These are phyloP conservation scores for Rosalia funebris DNA, from an alignment of 2,888 invertebrate species.

Conservation along the genomic window DNA sequence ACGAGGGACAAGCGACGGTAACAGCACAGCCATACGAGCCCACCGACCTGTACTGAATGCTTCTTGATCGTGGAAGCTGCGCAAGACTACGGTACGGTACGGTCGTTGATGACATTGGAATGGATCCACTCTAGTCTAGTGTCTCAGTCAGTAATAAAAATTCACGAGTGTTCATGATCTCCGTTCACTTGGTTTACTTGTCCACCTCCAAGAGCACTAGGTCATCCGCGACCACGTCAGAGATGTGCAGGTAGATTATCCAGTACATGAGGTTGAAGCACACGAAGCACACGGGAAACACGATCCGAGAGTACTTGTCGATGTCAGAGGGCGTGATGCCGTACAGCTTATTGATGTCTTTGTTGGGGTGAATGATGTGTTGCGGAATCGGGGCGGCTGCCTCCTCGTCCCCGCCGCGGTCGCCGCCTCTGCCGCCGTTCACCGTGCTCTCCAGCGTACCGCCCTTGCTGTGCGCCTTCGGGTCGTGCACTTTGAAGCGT, in stretches of 20 bases:
- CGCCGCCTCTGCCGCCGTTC: conserved; percentile 79
- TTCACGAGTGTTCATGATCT: conserved; percentile 52
- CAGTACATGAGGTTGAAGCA: conserved; percentile 99
- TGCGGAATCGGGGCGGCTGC: conserved; percentile 75
- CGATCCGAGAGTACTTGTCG: conserved; percentile 98
- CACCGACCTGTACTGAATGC: conserved; percentile 13
- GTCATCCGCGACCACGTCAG: conserved; percentile 94
- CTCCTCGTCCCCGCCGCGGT: conserved; percentile 73
- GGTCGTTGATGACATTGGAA: conserved; percentile 30
- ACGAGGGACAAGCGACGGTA: background rate
- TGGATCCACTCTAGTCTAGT: conserved; percentile 46
- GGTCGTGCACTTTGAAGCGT: conserved; percentile 94
- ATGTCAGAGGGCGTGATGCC: conserved; percentile 97
- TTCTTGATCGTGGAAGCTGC: conserved; percentile 31
- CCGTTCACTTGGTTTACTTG: conserved; percentile 64
- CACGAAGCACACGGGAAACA: conserved; percentile 98
- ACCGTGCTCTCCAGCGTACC: conserved; percentile 92
- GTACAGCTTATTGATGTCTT: conserved; percentile 91
- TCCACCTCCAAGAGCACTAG: conserved; percentile 82
- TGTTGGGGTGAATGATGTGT: conserved; percentile 87
- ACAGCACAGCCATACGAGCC: conserved; percentile 14
- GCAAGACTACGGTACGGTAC: conserved; percentile 28
- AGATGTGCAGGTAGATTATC: conserved; percentile 96
- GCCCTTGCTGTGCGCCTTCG: conserved; percentile 92
- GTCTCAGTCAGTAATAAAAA: conserved; percentile 52